Percentiles rank a stretch among this genome's conserved stretches.
phyloP scores from a whole-genome alignment of 2,797 vertebrate genomes.

The Alauda arvensis region DNA sequence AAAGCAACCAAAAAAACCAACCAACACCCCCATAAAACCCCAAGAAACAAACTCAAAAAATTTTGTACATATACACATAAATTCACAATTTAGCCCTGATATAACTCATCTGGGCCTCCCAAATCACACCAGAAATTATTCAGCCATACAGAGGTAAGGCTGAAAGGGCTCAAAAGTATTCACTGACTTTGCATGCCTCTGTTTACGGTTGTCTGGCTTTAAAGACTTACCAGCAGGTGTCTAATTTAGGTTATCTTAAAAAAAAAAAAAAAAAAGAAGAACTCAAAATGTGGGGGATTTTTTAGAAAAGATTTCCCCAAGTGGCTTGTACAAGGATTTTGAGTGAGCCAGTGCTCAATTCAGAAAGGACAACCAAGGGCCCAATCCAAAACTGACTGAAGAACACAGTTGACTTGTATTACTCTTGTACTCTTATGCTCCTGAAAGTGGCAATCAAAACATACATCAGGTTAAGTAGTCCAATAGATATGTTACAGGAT shows the following conservation, averaged over 20 bases:
- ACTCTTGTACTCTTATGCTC: neutral
- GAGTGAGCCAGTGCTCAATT: neutral
- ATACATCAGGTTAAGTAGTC: neutral
- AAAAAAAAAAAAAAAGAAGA: neutral
- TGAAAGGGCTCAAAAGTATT: slow-evolving; percentile 25
- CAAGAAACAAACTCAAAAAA: neutral
- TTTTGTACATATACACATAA: neutral
- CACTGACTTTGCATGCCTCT: slow-evolving; percentile 58
- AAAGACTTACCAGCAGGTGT: slow-evolving; percentile 57
- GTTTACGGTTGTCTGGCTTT: slow-evolving; percentile 62
- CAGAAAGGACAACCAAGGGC: neutral
- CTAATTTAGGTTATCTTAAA: slow-evolving; percentile 41
- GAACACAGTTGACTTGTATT: accelerated
- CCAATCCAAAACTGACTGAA: neutral
- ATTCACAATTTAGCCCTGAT: neutral
- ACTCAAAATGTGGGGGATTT: slow-evolving; percentile 42
- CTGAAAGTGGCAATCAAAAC: neutral
- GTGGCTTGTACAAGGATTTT: slow-evolving; percentile 15
- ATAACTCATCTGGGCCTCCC: slow-evolving; percentile 4
- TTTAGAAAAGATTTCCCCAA: slow-evolving; percentile 41
- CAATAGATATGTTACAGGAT: neutral
- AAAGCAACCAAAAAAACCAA: too few relatives aligned
- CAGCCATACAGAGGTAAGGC: slow-evolving; percentile 29
- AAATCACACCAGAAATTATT: slow-evolving; percentile 37
- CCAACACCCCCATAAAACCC: neutral